phyloP scores from a whole-genome alignment of 2,113 vertebrate genomes.

The Bubo scandiacus region DNA sequence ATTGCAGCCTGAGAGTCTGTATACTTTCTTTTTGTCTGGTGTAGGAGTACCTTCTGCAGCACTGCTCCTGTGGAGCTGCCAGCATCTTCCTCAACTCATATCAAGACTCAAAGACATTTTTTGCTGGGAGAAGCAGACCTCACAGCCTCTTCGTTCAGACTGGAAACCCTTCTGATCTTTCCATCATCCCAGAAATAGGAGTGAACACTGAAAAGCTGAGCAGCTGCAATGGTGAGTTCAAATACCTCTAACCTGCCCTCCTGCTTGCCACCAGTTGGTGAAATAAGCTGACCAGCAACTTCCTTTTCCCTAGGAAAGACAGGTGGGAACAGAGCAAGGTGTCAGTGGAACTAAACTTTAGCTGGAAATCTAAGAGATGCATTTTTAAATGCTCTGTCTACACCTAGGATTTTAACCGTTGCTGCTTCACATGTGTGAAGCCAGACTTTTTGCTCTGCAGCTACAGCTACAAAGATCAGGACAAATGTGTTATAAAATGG shows the following conservation, averaged over 20 bases:
- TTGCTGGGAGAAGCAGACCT: conserved; percentile 68
- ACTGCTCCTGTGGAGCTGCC: conserved; percentile 84
- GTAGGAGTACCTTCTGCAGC: conserved; percentile 82
- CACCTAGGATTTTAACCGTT: background rate
- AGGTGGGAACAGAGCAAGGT: background rate
- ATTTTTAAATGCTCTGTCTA: background rate
- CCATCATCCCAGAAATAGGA: conserved; percentile 82
- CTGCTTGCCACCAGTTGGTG: background rate
- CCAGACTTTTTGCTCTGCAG: background rate
- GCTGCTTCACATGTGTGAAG: background rate
- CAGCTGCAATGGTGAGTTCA: conserved; percentile 51
- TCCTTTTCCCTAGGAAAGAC: background rate
- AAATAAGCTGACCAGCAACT: background rate
- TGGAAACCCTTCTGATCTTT: conserved; percentile 82
- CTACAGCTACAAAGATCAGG: background rate
- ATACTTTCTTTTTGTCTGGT: conserved; percentile 1
- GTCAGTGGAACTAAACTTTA: background rate
- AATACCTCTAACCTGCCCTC: background rate
- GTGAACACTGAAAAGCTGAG: conserved; percentile 42
- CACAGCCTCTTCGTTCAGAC: conserved; percentile 73
- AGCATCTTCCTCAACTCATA: conserved; percentile 68
- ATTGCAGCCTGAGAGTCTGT: background rate
- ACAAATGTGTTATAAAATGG: background rate
- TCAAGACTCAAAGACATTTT: conserved; percentile 72
- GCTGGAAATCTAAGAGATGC: background rate